phyloP scores from a whole-genome alignment of 2,113 vertebrate species.

The Zosterops hypoxanthus region DNA sequence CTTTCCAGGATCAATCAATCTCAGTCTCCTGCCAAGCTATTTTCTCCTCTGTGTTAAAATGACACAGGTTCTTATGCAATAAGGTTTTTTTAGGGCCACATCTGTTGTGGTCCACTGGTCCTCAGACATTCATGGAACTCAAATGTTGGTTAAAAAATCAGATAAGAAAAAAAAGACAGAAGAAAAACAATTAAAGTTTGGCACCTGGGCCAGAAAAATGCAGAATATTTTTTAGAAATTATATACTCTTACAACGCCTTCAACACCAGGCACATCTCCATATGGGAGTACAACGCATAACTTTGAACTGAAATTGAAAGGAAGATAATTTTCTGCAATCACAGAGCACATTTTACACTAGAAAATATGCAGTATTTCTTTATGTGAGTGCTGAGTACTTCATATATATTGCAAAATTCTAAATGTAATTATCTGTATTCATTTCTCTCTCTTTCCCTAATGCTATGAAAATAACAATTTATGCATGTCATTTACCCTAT shows the following conservation, averaged over 20 bases:
- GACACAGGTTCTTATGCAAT: constrained; percentile 1
- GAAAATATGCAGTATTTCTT: constrained; percentile 46
- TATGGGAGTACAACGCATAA: constrained; percentile 25
- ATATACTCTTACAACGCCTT: neutral
- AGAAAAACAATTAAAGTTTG: neutral
- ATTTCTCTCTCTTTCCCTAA: constrained; percentile 3
- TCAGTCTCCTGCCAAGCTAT: neutral
- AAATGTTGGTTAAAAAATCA: neutral
- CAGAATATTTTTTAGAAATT: neutral
- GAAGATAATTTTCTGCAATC: constrained; percentile 52
- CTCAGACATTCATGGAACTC: neutral
- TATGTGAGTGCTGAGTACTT: neutral
- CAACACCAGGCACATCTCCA: neutral
- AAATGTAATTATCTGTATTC: constrained; percentile 49
- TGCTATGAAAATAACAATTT: constrained; percentile 42
- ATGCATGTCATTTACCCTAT: neutral
- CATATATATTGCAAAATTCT: constrained; percentile 37
- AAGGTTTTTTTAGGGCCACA: neutral
- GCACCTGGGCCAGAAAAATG: neutral
- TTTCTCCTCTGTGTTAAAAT: constrained; percentile 13
- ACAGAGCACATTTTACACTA: constrained; percentile 21
- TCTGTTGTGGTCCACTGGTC: neutral
- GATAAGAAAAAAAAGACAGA: neutral
- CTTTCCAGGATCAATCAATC: constrained; percentile 59
- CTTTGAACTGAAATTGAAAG: constrained; percentile 37